Base-by-base conservation (phyloP, 1,140 invertebrate species). In the Lithobius niger region DNA sequence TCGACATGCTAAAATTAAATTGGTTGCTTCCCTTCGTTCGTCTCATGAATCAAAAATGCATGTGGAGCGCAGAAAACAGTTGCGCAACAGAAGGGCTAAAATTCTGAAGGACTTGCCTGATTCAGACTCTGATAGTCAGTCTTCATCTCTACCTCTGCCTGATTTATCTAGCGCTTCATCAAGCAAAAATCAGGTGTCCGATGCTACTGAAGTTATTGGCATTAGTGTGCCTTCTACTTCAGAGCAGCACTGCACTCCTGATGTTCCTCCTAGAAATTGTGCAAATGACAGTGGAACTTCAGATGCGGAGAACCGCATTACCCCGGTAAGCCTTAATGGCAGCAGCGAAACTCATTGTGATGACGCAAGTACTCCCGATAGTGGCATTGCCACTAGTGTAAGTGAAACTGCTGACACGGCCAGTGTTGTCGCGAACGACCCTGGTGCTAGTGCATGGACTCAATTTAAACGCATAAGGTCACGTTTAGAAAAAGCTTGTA, bases 291-390 rank as follows among this genome's bases (percentile, higher is more conserved):
- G 44, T 47, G 44, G 44, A 10, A 22, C 44, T 13, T 47, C 44
- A 10, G 44, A 47, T 47, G 44, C 19, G 6, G 44, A 47, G 22
- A 36, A 36, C 31, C 6, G 31, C 31, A 36, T n/a, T n/a, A 47
- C 44, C 19, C 19, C 44, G 6, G 6, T 19, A 22, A 21, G n/a
- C 6, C 31, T 36, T 36, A 6, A 36, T n/a, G n/a, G 22, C 10
- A 19, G 13, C 44, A 47, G 44, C 22, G 44, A 47, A 24, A 40
- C 27, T 13, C 24, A 4, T 16, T 25, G 10, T 26, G 48, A 13
- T 4, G 48, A 50, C 2, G 42, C 52, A 3, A 24, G 19, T 4
- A 54, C 52, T 3, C 52, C 52, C 2, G 52, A 54, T 43, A 54
- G 52, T 21, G 52, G 52, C 16, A 44, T 54, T 43, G 36, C 31